phyloP scores from a whole-genome alignment of 2,888 invertebrate species.

The Drosophila borborema region DNA sequence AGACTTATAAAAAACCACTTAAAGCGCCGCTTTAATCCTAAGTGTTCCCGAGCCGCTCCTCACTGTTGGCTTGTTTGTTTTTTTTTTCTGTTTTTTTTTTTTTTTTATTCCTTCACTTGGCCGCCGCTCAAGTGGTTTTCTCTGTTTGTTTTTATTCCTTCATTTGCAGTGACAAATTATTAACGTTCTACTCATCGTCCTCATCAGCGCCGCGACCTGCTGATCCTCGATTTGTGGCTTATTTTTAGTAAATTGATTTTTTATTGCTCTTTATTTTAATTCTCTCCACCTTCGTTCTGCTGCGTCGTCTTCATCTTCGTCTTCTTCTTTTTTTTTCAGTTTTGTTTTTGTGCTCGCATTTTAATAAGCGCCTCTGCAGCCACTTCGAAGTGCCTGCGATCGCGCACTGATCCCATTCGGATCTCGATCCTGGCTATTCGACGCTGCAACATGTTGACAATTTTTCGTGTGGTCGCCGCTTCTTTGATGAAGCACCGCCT shows the following conservation, averaged over 20 bases:
- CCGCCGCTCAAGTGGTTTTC: slow-evolving; percentile 77
- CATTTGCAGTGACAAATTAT: slow-evolving; percentile 84
- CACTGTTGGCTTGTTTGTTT: slow-evolving; percentile 38
- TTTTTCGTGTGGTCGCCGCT: slow-evolving; percentile 73
- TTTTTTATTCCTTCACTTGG: slow-evolving; percentile 41
- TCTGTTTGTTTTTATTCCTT: slow-evolving; percentile 81
- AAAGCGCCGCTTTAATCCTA: slow-evolving; percentile 76
- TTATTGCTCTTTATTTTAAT: slow-evolving; percentile 82
- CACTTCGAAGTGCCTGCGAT: slow-evolving; percentile 44
- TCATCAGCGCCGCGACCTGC: slow-evolving; percentile 37
- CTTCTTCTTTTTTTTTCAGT: slow-evolving; percentile 15
- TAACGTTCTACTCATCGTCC: slow-evolving; percentile 75
- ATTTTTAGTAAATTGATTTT: slow-evolving; percentile 79
- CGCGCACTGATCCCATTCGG: slow-evolving; percentile 37
- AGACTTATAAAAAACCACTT: slow-evolving; percentile 68
- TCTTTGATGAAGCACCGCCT: slow-evolving; percentile 66
- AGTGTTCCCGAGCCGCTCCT: slow-evolving; percentile 49
- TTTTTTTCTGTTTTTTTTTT: slow-evolving; percentile 24
- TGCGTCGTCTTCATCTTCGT: slow-evolving; percentile 1
- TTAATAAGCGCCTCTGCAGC: slow-evolving; percentile 70
- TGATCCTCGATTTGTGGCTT: slow-evolving; percentile 54
- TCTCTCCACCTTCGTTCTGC: slow-evolving; percentile 44
- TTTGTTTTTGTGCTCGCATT: slow-evolving; percentile 51
- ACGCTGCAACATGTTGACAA: slow-evolving; percentile 77
- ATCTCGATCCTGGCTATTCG: slow-evolving; percentile 44